Conservation (phyloP, 2,888 invertebrate genomes). For the Eupithecia insigniata region DNA sequence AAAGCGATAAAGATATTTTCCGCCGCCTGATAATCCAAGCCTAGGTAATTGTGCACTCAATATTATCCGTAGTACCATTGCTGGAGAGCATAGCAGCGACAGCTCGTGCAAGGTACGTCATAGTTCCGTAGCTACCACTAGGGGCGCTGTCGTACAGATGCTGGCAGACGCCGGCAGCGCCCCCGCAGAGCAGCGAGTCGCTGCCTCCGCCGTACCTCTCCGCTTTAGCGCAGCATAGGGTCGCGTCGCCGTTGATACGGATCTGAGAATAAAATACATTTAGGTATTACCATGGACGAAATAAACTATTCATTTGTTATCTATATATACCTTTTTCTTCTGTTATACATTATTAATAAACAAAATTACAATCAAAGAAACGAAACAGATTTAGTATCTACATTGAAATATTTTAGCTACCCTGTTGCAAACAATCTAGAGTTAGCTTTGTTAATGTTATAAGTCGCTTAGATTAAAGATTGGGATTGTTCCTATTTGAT, state of each 20-base stretch:
- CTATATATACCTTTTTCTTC: no score
- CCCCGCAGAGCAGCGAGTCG: constrained; percentile 91
- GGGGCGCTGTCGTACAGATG: constrained; percentile 99
- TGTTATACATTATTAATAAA: no score
- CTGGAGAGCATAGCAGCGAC: constrained; percentile 88
- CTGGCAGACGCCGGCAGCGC: constrained; percentile 97
- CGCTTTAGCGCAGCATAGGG: constrained; percentile 95
- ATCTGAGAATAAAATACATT: constrained; percentile 79
- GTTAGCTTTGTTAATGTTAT: no score
- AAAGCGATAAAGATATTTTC: not conserved
- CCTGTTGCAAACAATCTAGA: no score
- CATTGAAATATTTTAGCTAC: no score
- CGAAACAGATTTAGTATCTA: no score
- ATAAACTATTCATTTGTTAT: no score
- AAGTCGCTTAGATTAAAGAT: no score
- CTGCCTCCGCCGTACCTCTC: constrained; percentile 72
- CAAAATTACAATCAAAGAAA: no score
- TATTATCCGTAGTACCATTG: constrained; percentile 49
- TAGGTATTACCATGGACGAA: not conserved
- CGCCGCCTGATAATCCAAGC: not conserved
- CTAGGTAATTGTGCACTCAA: constrained; percentile 91
- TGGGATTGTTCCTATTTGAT: no score
- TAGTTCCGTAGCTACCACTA: constrained; percentile 98
- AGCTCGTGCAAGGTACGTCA: constrained; percentile 97
- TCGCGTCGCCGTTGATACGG: constrained; percentile 95